These are phyloP conservation scores for Pedetes capensis DNA, from an alignment of 2,113 vertebrate species.

Conservation along the genomic window DNA sequence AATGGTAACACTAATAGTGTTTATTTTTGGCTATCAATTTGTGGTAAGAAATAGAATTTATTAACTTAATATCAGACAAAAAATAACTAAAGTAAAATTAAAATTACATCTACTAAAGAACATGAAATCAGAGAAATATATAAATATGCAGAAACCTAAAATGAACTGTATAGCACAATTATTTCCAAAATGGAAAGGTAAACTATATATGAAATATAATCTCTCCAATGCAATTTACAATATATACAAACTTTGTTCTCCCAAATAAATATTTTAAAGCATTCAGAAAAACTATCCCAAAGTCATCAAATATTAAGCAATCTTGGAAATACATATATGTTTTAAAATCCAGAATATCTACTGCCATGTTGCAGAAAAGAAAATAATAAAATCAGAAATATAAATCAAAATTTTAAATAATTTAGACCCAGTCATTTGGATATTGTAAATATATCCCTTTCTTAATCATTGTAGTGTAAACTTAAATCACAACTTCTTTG, in stretches of 20 bases:
- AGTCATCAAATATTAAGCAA: neutral
- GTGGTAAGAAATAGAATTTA: neutral
- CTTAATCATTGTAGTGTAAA: neutral
- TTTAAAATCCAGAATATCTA: conserved; percentile 2
- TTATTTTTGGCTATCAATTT: neutral
- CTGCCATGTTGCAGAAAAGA: neutral
- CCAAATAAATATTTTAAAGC: neutral
- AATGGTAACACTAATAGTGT: neutral
- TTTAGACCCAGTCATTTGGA: neutral
- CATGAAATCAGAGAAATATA: neutral
- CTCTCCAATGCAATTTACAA: neutral
- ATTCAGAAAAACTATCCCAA: neutral
- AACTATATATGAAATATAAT: neutral
- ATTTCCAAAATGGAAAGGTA: conserved; percentile 14
- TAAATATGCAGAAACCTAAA: neutral
- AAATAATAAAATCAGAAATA: neutral
- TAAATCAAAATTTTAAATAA: neutral
- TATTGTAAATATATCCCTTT: neutral
- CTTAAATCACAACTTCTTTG: neutral
- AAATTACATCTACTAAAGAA: neutral
- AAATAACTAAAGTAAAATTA: neutral
- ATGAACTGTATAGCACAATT: neutral
- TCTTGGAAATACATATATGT: neutral
- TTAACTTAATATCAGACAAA: neutral
- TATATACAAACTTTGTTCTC: neutral